A percentile compares a stretch with the other conserved stretches of the same genome.
phyloP scores from a whole-genome alignment of 2,113 vertebrate genomes.

The Pedetes capensis region DNA sequence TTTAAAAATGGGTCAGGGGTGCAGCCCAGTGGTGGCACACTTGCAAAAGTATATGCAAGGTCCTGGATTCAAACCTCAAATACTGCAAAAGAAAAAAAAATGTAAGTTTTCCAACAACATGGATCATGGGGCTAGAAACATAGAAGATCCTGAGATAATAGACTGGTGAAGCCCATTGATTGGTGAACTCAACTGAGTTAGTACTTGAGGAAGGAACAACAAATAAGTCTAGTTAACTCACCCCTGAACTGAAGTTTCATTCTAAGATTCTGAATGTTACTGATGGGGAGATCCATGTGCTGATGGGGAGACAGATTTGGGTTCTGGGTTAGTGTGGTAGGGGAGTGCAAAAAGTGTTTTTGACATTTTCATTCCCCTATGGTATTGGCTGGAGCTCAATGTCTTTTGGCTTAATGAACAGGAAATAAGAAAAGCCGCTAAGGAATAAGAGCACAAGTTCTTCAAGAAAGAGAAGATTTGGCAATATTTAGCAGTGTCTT shows the following conservation, averaged over 20 bases:
- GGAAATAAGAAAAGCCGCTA: conserved; percentile 24
- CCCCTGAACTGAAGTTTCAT: background rate
- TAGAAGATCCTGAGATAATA: background rate
- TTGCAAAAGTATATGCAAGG: too few species aligned
- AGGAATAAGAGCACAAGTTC: conserved; percentile 4
- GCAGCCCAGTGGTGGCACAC: too few species aligned
- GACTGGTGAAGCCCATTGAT: rapidly evolving
- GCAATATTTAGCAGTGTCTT: background rate
- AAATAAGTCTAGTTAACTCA: background rate
- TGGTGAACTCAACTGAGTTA: background rate
- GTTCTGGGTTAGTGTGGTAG: background rate
- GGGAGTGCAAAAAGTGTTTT: background rate
- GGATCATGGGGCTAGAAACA: background rate
- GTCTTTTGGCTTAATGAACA: background rate
- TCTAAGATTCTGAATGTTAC: background rate
- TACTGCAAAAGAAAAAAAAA: too few species aligned
- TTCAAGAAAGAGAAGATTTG: background rate
- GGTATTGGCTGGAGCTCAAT: background rate
- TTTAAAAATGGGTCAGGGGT: too few species aligned
- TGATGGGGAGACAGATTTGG: background rate
- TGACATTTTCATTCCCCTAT: background rate
- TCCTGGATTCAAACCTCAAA: too few species aligned
- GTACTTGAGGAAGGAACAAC: background rate
- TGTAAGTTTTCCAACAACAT: background rate
- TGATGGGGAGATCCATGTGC: background rate